Percentiles rank a stretch among this genome's conserved stretches.
Evolutionary conservation across 2,797 vertebrate genomes (phyloP).

Genomic region (Heteromormyrus szaboi): DNA sequence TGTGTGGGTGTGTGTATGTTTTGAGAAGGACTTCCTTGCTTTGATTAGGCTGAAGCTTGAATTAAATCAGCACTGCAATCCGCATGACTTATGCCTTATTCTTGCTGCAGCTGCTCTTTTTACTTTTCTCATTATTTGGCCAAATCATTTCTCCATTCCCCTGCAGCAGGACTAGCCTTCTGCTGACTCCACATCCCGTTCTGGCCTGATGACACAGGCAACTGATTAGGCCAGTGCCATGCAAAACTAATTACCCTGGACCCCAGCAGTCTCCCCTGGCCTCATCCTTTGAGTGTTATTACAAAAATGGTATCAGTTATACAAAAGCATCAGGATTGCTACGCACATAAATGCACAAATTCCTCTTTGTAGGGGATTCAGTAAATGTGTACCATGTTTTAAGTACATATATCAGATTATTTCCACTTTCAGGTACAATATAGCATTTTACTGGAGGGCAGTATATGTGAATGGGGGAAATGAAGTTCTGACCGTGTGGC

Average conservation of each 20-base stretch:
- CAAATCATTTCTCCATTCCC: neutral
- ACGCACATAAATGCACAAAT: neutral
- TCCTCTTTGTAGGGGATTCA: neutral
- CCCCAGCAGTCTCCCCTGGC: neutral
- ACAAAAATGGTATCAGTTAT: neutral
- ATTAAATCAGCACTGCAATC: constrained; percentile 16
- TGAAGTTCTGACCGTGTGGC: neutral
- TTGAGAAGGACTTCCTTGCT: constrained; percentile 10
- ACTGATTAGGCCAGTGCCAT: neutral
- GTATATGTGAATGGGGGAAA: neutral
- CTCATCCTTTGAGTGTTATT: neutral
- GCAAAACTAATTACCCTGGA: neutral
- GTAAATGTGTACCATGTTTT: neutral
- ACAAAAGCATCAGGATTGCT: neutral
- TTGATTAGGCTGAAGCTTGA: constrained; percentile 14
- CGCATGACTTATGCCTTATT: neutral
- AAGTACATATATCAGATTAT: neutral
- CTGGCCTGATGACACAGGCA: neutral
- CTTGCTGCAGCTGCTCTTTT: neutral
- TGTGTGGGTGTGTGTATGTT: neutral
- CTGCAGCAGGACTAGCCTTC: neutral
- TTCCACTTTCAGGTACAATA: neutral
- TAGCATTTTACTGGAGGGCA: neutral
- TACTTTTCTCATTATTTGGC: neutral
- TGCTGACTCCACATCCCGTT: neutral